phyloP scores from a whole-genome alignment of 2,888 invertebrate species.

The Leptothorax acervorum region DNA sequence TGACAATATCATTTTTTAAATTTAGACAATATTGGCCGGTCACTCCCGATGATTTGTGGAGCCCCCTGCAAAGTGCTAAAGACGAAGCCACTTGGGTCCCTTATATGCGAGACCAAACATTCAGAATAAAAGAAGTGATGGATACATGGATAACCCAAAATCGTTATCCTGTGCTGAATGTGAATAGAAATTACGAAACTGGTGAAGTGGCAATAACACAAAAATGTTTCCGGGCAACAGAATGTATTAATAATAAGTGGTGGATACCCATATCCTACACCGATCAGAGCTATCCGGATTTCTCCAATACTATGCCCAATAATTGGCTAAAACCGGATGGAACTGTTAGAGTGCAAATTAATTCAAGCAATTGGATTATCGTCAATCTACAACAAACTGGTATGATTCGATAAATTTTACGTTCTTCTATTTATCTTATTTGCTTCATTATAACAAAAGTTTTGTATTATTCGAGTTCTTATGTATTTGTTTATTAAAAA shows the following conservation, averaged over 20 bases:
- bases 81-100: background rate
- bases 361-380: constrained; percentile 3
- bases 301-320: constrained; percentile 54
- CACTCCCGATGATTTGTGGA: constrained; percentile 60
- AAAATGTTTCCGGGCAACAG: background rate
- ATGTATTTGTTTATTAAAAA: too few relatives aligned
- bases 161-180: constrained; percentile 59
- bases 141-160: constrained; percentile 57
- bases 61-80: constrained; percentile 56
- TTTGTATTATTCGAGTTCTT: background rate
- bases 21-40: constrained; percentile 11
- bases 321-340: constrained; percentile 50
- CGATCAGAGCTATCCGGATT: constrained; percentile 22
- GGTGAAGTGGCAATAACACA: constrained; percentile 45
- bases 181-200: constrained; percentile 57
- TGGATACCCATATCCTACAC: constrained; percentile 79
- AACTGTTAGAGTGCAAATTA: constrained; percentile 11
- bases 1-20: too few relatives aligned
- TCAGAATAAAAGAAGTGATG: constrained; percentile 57
- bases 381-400: constrained; percentile 87
- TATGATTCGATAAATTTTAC: constrained; percentile 71
- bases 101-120: too few relatives aligned
- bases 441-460: background rate
- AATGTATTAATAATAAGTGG: constrained; percentile 27
- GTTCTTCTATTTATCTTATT: background rate